A percentile compares a stretch with the other conserved stretches of the same genome.
phyloP scores from a whole-genome alignment of 2,888 invertebrate species.

The Melanostoma mellinum region DNA sequence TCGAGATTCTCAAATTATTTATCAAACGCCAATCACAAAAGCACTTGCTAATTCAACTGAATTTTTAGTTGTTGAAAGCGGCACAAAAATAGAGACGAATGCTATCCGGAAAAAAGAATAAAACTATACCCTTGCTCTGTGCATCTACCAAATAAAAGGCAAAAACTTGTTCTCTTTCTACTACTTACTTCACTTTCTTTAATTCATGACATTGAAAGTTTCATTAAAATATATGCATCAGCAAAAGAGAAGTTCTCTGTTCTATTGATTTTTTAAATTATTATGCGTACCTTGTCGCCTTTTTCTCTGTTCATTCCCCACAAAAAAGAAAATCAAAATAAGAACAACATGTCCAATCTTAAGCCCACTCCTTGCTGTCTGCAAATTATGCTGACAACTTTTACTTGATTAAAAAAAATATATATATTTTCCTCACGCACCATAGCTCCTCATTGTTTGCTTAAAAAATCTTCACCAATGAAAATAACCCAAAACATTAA shows the following conservation, averaged over 20 bases:
- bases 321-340: not conserved
- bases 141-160: too few species aligned
- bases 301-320: not conserved
- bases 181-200: not conserved
- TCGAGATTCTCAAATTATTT: too few species aligned
- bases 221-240: not conserved
- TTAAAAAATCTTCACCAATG: too few species aligned
- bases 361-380: not conserved
- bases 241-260: conserved; percentile 14
- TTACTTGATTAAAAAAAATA: not conserved
- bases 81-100: too few species aligned
- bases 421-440: not conserved
- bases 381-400: not conserved
- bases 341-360: too few species aligned
- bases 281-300: conserved; percentile 46
- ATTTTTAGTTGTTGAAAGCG: too few species aligned
- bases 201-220: conserved; percentile 1
- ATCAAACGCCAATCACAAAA: too few species aligned
- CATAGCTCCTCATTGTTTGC: not conserved
- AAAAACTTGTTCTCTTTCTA: too few species aligned
- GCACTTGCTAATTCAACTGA: too few species aligned
- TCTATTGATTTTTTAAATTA: conserved; percentile 52
- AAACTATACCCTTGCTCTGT: too few species aligned
- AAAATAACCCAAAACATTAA: not conserved
- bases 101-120: too few species aligned